Base-by-base conservation (phyloP, 2,888 invertebrate species). In the Hydrotaea cyrtoneurina region DNA sequence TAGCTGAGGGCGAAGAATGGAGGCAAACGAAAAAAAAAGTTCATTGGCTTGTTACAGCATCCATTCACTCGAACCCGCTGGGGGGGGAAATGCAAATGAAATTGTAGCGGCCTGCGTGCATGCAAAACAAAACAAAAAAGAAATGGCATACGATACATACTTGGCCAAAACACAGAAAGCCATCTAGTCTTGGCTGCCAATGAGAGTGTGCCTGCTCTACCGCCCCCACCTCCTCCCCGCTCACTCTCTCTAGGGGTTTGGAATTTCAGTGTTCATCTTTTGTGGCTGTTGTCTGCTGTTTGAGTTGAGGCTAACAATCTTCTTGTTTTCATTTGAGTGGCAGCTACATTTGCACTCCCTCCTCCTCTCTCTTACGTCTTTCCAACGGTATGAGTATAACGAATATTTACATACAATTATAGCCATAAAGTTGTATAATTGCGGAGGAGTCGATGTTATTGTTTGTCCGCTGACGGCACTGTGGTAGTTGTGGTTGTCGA, bases 81-180 rank as follows among this genome's bases (percentile, higher is more conserved):
- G 66, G 75, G 66, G 75, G 78, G 62, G 66, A 85, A 82, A 85
- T 85, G 85, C 82, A 85, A 82, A 82, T 82, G 82, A 74, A 79
- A 85, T 79, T 74, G 57, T 53, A 85, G 72, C 78, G 81, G 55
- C 43, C 2, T 10, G 8, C 39, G 39, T 39, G 17, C 46, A 69
- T 69, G 69, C 39, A 39, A 13, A 39, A 39, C 3, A 31, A 7
- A 39, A 4, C 39, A 39, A 13, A 39, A 39, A 39, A 31, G 31
- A 39, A 4, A 39, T 39, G 39, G 7, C 11, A 39, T 39, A 39
- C 13, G 1, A 39, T 39, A 39, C 13, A 3, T 11, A 39, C 39
- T 3, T 3, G 39, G 11, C 39, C 39, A 39, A 39, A 13, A 39
- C 39, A 39, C 31, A 31, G 31, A 31, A 31, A 31, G 31, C 31